Percentiles rank a stretch among this genome's conserved stretches.
Evolutionary conservation across 2,797 vertebrate species (phyloP).

Genomic region (Anguilla marmorata): DNA sequence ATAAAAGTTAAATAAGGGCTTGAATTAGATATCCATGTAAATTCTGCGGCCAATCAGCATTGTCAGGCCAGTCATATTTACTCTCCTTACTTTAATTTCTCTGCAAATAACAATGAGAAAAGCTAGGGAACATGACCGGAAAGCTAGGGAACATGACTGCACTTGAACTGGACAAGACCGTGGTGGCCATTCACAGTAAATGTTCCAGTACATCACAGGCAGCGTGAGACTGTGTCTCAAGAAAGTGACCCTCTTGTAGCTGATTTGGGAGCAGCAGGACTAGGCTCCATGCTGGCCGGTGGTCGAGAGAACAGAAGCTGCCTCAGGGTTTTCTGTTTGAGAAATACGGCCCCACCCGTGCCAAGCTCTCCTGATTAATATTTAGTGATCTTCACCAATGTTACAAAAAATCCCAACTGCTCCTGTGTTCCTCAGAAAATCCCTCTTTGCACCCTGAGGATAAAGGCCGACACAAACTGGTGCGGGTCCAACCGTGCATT

Average conservation of each 20-base stretch:
- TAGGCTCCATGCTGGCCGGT: slow-evolving; percentile 19
- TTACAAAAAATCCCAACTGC: slow-evolving; percentile 24
- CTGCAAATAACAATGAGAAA: neutral
- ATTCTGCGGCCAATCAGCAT: neutral
- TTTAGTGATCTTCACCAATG: slow-evolving; percentile 29
- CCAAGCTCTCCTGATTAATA: slow-evolving; percentile 30
- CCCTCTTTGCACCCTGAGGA: slow-evolving; percentile 7
- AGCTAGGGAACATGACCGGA: no score
- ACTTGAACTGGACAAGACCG: neutral
- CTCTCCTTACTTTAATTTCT: neutral
- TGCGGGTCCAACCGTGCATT: neutral
- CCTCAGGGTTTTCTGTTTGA: slow-evolving; percentile 20
- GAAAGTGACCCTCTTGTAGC: neutral
- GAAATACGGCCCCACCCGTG: slow-evolving; percentile 4
- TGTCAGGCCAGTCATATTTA: neutral
- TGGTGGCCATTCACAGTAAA: neutral
- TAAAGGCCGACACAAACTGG: slow-evolving; percentile 23
- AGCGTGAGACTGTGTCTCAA: neutral
- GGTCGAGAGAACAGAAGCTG: slow-evolving; percentile 29
- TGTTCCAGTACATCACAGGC: neutral
- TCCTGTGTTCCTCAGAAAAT: slow-evolving; percentile 21
- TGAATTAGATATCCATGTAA: neutral
- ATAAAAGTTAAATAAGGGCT: neutral
- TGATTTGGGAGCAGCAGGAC: slow-evolving; percentile 26
- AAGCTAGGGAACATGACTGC: neutral